phyloP scores from a whole-genome alignment of 2,113 vertebrate species.

The Erythrocercus mccallii region DNA sequence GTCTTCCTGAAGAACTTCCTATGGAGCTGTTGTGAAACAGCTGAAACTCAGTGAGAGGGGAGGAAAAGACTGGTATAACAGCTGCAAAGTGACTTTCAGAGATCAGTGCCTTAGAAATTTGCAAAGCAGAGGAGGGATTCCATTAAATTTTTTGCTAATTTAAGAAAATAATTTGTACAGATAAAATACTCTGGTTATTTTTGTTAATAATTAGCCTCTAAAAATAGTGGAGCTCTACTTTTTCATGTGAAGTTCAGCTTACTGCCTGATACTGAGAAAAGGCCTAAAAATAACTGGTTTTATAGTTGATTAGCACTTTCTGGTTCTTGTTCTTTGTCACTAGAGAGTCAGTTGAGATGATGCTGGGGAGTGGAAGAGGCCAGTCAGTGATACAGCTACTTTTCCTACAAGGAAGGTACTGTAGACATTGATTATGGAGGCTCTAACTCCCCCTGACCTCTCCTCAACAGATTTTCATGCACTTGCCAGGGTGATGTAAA shows the following conservation, averaged over 20 bases:
- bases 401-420: background rate
- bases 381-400: background rate
- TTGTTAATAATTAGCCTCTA: constrained; percentile 31
- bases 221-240: constrained; percentile 28
- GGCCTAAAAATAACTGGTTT: background rate
- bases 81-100: constrained; percentile 26
- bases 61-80: background rate
- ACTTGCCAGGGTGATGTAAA: background rate
- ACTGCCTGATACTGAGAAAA: background rate
- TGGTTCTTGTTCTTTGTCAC: background rate
- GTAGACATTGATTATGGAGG: background rate
- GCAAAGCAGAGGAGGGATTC: background rate
- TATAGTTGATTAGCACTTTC: background rate
- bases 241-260: background rate
- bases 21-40: background rate
- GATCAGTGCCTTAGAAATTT: background rate
- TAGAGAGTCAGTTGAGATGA: background rate
- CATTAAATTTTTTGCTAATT: constrained; percentile 14
- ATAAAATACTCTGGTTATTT: constrained; percentile 26
- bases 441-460: background rate
- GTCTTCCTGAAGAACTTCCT: background rate
- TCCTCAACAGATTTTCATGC: background rate
- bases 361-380: background rate
- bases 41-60: background rate
- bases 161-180: constrained; percentile 18